Conservation (phyloP, 2,113 vertebrate genomes). For the Excalfactoria chinensis region DNA sequence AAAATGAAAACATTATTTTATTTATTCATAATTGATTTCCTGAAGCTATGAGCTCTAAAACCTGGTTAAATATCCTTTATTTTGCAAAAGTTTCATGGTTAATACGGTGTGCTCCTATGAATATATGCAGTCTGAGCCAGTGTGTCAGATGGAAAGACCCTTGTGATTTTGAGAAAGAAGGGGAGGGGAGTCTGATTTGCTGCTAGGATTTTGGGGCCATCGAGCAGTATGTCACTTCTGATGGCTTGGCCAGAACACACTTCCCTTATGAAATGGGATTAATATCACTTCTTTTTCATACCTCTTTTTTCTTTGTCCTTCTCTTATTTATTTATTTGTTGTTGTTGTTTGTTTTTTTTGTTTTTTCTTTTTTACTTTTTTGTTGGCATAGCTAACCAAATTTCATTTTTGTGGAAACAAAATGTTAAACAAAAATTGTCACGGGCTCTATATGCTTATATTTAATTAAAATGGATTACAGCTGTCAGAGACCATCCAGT, state of each 20-base stretch:
- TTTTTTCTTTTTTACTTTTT: conserved; percentile 61
- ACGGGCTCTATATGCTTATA: conserved; percentile 28
- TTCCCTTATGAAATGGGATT: conserved; percentile 49
- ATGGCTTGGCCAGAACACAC: conserved; percentile 35
- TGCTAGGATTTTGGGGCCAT: background rate
- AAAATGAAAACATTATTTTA: background rate
- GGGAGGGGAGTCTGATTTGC: conserved; percentile 25
- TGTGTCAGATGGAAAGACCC: conserved; percentile 16
- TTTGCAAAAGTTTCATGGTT: background rate
- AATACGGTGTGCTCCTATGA: conserved; percentile 72
- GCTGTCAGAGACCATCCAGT: conserved; percentile 59
- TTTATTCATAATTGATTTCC: background rate
- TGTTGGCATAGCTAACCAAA: conserved; percentile 75
- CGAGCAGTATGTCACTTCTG: conserved; percentile 4
- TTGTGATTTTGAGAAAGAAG: conserved; percentile 8
- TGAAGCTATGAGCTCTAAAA: conserved; percentile 6
- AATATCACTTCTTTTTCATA: conserved; percentile 49
- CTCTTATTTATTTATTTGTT: background rate
- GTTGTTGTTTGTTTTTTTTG: background rate
- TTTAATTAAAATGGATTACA: conserved; percentile 43
- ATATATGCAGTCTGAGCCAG: conserved; percentile 15
- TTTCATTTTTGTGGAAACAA: conserved; percentile 56
- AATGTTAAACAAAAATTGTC: conserved; percentile 54
- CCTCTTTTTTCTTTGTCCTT: conserved; percentile 49
- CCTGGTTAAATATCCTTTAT: background rate